A percentile compares a stretch with the other conserved stretches of the same genome.
phyloP scores from a whole-genome alignment of 2,113 vertebrate genomes.

The Ophiodon elongatus region DNA sequence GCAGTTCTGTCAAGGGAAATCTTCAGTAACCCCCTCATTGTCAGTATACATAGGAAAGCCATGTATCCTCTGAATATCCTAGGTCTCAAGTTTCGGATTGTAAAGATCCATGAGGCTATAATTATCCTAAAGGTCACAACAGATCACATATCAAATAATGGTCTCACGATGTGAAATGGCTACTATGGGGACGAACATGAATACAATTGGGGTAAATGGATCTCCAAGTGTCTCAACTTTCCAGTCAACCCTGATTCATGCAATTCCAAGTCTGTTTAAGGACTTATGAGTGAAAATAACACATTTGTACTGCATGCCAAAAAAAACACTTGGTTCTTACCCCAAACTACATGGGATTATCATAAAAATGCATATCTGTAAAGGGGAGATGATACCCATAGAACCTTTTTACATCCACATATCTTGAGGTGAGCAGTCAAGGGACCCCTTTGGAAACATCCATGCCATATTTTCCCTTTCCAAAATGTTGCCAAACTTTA shows the following conservation, averaged over 20 bases:
- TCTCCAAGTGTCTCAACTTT: background rate
- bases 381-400: background rate
- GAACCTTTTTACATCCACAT: background rate
- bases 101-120: background rate
- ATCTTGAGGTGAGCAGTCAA: background rate
- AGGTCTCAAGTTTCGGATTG: background rate
- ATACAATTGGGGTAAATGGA: background rate
- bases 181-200: background rate
- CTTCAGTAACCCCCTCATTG: background rate
- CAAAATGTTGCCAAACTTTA: background rate
- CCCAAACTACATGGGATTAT: background rate
- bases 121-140: background rate
- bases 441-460: background rate
- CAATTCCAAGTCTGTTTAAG: background rate
- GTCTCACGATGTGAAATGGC: background rate
- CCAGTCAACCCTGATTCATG: background rate
- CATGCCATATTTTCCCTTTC: background rate
- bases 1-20: background rate
- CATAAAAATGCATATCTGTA: background rate
- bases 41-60: background rate
- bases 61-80: background rate
- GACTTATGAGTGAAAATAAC: background rate
- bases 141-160: background rate
- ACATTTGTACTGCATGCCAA: background rate
- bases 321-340: background rate